These are phyloP conservation scores for fruit fly (Drosophila melanogaster) DNA, from an alignment of 1,140 invertebrate species.

Conservation along the genomic window DNA sequence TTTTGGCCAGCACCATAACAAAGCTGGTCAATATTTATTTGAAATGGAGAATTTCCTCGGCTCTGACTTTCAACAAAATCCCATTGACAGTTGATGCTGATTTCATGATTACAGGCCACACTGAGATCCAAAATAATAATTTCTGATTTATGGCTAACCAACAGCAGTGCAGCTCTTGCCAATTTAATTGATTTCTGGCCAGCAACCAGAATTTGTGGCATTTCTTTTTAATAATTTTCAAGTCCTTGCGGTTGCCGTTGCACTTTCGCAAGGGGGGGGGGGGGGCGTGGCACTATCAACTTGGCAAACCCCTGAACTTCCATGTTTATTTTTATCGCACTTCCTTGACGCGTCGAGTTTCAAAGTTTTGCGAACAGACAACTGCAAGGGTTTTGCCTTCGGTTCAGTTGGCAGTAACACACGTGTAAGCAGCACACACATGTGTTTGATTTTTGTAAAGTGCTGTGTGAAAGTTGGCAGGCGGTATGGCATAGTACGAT, in stretches of 20 bases:
- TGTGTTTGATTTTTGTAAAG: constrained; percentile 55
- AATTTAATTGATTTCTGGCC: constrained; percentile 41
- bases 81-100: constrained; percentile 61
- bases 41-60: constrained; percentile 26
- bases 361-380: constrained; percentile 46
- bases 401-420: background rate
- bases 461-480: constrained; percentile 49
- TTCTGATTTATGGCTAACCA: constrained; percentile 53
- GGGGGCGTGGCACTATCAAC: constrained; percentile 2
- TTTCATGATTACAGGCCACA: constrained; percentile 42
- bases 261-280: background rate
- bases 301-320: constrained; percentile 29
- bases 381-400: constrained; percentile 8
- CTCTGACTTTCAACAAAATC: constrained; percentile 45
- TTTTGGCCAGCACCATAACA: constrained; percentile 8
- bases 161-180: constrained; percentile 3
- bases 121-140: constrained; percentile 35
- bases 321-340: constrained; percentile 66
- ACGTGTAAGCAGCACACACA: constrained; percentile 40
- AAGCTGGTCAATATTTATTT: constrained; percentile 29
- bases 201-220: constrained; percentile 20
- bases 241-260: constrained; percentile 10
- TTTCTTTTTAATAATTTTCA: constrained; percentile 21
- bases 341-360: constrained; percentile 53
- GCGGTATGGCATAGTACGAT: constrained; percentile 4